Evolutionary conservation across 2,797 vertebrate species (phyloP).

Genomic region (Sebastes iracundus): DNA sequence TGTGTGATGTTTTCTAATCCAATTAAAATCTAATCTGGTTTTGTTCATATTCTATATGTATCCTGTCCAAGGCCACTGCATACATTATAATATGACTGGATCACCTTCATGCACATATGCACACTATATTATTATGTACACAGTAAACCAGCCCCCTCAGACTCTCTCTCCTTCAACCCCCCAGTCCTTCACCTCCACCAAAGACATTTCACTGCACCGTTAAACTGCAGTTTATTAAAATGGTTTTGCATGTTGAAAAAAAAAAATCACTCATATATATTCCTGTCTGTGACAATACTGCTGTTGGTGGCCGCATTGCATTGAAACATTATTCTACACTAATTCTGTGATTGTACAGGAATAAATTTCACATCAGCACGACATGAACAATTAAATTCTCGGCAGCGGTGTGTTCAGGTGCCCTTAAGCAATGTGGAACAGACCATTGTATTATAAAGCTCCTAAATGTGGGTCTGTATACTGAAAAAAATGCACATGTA

Average conservation of each 20-base stretch:
- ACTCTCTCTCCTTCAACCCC: constrained; percentile 47
- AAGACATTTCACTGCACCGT: constrained; percentile 39
- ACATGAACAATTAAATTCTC: background rate
- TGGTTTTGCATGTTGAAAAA: background rate
- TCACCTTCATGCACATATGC: constrained; percentile 80
- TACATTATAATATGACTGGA: constrained; percentile 69
- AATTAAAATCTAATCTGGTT: constrained; percentile 32
- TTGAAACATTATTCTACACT: background rate
- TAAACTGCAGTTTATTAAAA: constrained; percentile 37
- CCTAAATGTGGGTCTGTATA: background rate
- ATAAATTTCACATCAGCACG: background rate
- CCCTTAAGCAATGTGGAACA: background rate
- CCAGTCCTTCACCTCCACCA: constrained; percentile 40
- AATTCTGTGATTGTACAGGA: background rate
- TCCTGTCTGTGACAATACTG: background rate
- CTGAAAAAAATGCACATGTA: background rate
- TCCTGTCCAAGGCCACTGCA: constrained; percentile 64
- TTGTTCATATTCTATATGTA: background rate
- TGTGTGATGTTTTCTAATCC: constrained; percentile 13
- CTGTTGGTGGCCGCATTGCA: background rate
- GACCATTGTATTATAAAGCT: background rate
- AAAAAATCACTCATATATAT: background rate
- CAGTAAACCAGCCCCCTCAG: constrained; percentile 39
- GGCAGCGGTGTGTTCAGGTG: background rate
- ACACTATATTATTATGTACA: constrained; percentile 73